Conservation (phyloP, 2,888 invertebrate species). For the Coelopa pilipes region DNA sequence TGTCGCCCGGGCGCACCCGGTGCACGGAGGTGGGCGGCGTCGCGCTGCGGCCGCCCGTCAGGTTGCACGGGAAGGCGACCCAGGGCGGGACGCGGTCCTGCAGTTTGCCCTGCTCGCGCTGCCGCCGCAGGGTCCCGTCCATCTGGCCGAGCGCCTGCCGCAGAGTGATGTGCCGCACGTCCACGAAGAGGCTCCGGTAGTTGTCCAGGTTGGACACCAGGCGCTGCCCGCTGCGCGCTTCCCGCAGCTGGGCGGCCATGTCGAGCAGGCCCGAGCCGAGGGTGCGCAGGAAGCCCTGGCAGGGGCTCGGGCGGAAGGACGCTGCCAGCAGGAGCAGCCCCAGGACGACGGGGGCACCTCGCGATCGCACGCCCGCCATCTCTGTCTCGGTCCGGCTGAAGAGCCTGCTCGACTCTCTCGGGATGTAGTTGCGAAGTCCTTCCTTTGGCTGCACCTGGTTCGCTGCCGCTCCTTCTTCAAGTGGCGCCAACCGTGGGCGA, state of each 20-base stretch:
- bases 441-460: too few species aligned
- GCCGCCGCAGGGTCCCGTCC: conserved; percentile 42
- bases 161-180: conserved; percentile 44
- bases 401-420: not conserved
- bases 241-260: conserved; percentile 39
- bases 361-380: too few species aligned
- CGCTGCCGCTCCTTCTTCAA: not conserved
- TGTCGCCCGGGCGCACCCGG: conserved; percentile 70
- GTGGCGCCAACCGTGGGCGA: too few species aligned
- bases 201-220: conserved; percentile 54
- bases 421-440: too few species aligned
- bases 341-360: not conserved
- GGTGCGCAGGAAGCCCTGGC: not conserved
- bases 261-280: conserved; percentile 42
- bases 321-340: not conserved
- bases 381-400: not conserved
- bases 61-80: conserved; percentile 63
- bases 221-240: conserved; percentile 44
- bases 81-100: conserved; percentile 52
- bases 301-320: not conserved
- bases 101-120: conserved; percentile 53
- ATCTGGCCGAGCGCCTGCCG: conserved; percentile 43
- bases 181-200: conserved; percentile 49
- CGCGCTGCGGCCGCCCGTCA: conserved; percentile 57
- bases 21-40: conserved; percentile 69